These are phyloP conservation scores for Enteromius fasciolatus DNA, from an alignment of 2,797 vertebrate species.

Conservation along the genomic window DNA sequence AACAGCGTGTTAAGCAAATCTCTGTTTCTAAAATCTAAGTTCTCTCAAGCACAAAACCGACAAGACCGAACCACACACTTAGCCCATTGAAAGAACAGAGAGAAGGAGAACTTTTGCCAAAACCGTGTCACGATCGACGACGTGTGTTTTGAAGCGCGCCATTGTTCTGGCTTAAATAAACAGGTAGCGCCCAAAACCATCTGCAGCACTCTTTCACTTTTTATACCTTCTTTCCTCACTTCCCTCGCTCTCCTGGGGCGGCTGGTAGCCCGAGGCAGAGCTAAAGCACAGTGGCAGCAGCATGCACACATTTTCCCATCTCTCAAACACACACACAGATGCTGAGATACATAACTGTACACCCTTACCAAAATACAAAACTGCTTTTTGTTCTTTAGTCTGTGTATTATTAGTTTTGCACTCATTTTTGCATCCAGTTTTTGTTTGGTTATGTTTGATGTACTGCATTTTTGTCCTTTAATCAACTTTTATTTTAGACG, in stretches of 20 bases:
- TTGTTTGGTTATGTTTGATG: background rate
- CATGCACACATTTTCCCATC: slow-evolving; percentile 28
- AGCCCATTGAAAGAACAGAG: slow-evolving; percentile 51
- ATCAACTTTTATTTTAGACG: background rate
- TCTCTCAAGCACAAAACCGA: slow-evolving; percentile 62
- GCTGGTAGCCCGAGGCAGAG: slow-evolving; percentile 31
- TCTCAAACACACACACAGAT: slow-evolving; percentile 16
- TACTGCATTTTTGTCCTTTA: background rate
- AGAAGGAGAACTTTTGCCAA: slow-evolving; percentile 60
- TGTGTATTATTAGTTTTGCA: background rate
- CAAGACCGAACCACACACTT: slow-evolving; percentile 67
- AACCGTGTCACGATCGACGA: slow-evolving; percentile 63
- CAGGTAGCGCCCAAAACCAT: slow-evolving; percentile 60
- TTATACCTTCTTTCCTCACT: slow-evolving; percentile 45
- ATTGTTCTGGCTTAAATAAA: slow-evolving; percentile 68
- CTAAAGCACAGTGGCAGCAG: slow-evolving; percentile 43
- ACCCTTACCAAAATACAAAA: background rate
- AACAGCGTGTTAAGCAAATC: slow-evolving; percentile 72
- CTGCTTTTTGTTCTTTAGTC: background rate
- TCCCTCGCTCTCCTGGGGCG: slow-evolving; percentile 15
- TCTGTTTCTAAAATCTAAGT: slow-evolving; percentile 65
- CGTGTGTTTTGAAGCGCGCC: slow-evolving; percentile 64
- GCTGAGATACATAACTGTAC: background rate
- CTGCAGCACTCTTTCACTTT: slow-evolving; percentile 45
- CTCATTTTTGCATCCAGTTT: background rate